phyloP scores from a whole-genome alignment of 2,113 vertebrate species.

The Xiphophorus hellerii region DNA sequence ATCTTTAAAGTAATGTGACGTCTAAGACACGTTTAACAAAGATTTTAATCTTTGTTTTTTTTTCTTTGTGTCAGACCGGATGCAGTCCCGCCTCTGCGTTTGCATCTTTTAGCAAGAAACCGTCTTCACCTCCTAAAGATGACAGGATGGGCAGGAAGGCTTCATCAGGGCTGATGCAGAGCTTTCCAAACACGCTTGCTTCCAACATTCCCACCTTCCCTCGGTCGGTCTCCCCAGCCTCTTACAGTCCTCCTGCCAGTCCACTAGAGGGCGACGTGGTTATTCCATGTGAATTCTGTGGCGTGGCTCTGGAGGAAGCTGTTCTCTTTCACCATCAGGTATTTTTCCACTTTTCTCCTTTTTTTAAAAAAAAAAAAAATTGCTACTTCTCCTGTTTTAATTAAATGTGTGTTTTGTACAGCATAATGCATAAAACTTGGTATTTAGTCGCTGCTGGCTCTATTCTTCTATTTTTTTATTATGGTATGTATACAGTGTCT shows the following conservation, averaged over 20 bases:
- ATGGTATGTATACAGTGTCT: not conserved
- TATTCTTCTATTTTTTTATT: not conserved
- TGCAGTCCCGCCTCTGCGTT: conserved; percentile 91
- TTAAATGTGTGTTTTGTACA: too few relatives aligned
- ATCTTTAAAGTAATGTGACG: conserved; percentile 19
- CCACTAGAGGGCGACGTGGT: conserved; percentile 79
- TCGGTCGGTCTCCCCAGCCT: conserved; percentile 64
- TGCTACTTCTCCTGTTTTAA: not conserved
- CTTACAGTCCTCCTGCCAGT: conserved; percentile 74
- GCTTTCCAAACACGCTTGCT: conserved; percentile 67
- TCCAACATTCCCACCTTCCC: conserved; percentile 79
- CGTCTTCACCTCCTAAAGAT: conserved; percentile 71
- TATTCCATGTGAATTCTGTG: conserved; percentile 97
- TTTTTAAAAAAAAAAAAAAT: not conserved
- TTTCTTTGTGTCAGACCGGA: conserved; percentile 83
- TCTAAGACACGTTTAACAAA: not conserved
- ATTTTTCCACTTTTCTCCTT: not conserved
- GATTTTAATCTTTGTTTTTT: not conserved
- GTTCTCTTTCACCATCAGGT: conserved; percentile 96
- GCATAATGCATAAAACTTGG: not conserved
- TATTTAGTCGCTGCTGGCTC: not conserved
- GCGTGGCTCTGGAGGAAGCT: conserved; percentile 89
- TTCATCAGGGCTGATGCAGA: conserved; percentile 57
- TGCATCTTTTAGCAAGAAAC: conserved; percentile 86
- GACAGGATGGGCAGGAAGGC: conserved; percentile 58